These are phyloP conservation scores for Engraulis encrasicolus DNA, from an alignment of 2,113 vertebrate genomes.

Conservation along the genomic window DNA sequence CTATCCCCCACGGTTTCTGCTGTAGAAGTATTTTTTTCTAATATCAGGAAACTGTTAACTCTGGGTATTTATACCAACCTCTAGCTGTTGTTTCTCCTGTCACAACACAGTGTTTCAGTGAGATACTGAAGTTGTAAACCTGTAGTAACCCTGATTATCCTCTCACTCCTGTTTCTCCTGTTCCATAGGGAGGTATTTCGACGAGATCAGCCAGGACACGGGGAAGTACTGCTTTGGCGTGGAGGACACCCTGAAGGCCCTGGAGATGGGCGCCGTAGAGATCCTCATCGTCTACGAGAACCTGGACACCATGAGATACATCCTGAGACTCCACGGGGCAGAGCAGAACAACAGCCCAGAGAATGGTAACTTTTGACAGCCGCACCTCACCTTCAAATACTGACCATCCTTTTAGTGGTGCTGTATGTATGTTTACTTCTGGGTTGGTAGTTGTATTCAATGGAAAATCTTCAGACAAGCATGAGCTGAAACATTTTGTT, in stretches of 20 bases:
- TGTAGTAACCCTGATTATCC: too few relatives aligned
- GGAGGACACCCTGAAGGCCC: slow-evolving; percentile 96
- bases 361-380: slow-evolving; percentile 69
- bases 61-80: too few relatives aligned
- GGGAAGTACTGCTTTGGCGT: slow-evolving; percentile 99
- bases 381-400: not conserved
- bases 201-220: slow-evolving; percentile 99
- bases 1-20: too few relatives aligned
- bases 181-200: slow-evolving; percentile 91
- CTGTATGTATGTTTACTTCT: too few relatives aligned
- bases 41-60: too few relatives aligned
- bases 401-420: not conserved
- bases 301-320: slow-evolving; percentile 98
- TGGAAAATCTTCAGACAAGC: too few relatives aligned
- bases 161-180: not conserved
- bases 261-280: slow-evolving; percentile 99
- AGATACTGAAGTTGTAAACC: too few relatives aligned
- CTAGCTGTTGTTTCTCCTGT: too few relatives aligned
- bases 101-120: too few relatives aligned
- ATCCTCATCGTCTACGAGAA: slow-evolving; percentile 99
- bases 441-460: too few relatives aligned
- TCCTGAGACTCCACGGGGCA: slow-evolving; percentile 93
- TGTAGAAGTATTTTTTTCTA: too few relatives aligned
- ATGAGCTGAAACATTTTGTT: too few relatives aligned
- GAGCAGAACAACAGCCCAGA: slow-evolving; percentile 84